These are phyloP conservation scores for Australoheros facetus DNA, from an alignment of 2,797 vertebrate species.

Conservation along the genomic window DNA sequence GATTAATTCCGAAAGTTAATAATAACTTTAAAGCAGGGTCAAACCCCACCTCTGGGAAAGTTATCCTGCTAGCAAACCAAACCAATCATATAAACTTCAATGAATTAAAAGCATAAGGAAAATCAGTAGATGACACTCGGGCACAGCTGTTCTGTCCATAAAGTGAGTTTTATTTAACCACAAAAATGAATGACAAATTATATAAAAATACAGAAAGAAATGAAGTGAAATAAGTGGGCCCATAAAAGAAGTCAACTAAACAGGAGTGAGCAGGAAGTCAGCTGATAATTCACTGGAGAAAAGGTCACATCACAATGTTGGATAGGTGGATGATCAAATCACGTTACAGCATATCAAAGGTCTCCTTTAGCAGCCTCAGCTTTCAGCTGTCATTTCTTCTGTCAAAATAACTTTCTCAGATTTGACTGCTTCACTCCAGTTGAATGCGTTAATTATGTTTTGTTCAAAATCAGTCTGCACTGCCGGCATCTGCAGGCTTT, in stretches of 20 bases:
- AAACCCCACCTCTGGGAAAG: not conserved
- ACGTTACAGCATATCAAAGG: not conserved
- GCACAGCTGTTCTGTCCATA: too few species aligned
- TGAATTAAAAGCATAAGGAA: not conserved
- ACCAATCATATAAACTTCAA: not conserved
- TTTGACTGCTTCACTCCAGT: not conserved
- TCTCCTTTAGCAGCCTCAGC: too few species aligned
- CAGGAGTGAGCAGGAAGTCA: too few species aligned
- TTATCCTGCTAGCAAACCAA: not conserved
- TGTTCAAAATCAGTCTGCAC: not conserved
- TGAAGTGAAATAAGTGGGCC: too few species aligned
- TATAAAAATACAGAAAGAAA: too few species aligned
- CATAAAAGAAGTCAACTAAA: too few species aligned
- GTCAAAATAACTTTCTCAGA: not conserved
- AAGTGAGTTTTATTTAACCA: too few species aligned
- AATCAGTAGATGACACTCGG: not conserved
- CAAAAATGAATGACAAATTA: too few species aligned
- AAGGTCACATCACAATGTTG: not conserved
- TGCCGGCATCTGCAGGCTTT: accelerated
- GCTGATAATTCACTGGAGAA: too few species aligned
- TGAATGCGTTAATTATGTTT: not conserved
- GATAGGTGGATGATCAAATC: not conserved
- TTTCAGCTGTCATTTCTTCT: too few species aligned
- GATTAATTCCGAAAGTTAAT: not conserved
- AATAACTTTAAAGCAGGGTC: not conserved